Evolutionary conservation across 2,888 invertebrate species (phyloP).

Genomic region (Drosophila kuntzei): DNA sequence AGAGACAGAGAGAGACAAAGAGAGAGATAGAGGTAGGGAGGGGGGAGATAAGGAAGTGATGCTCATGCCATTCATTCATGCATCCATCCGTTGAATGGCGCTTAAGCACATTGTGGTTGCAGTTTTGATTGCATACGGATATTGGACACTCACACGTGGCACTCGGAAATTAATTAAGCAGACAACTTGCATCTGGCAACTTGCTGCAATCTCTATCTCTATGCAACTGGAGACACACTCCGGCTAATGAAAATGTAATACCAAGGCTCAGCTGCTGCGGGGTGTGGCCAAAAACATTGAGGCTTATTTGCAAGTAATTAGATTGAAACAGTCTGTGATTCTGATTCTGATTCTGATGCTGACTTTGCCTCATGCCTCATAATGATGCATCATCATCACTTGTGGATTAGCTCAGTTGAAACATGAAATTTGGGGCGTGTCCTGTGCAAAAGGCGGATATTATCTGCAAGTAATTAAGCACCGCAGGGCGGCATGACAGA

Average conservation of each 20-base stretch:
- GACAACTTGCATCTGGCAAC: constrained; percentile 38
- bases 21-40: not conserved
- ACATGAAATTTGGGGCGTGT: constrained; percentile 39
- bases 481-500: constrained; percentile 48
- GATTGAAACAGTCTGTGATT: constrained; percentile 53
- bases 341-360: constrained; percentile 7
- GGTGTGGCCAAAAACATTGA: constrained; percentile 33
- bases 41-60: constrained; percentile 52
- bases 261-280: constrained; percentile 16
- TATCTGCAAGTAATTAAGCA: constrained; percentile 64
- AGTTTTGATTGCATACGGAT: constrained; percentile 74
- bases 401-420: constrained; percentile 44
- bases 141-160: constrained; percentile 82
- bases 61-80: constrained; percentile 12
- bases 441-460: constrained; percentile 40
- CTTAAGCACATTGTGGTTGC: constrained; percentile 67
- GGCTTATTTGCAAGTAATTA: constrained; percentile 73
- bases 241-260: constrained; percentile 78
- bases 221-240: constrained; percentile 39
- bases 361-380: constrained; percentile 1
- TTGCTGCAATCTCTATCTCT: constrained; percentile 11
- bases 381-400: constrained; percentile 51
- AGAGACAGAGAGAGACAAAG: constrained; percentile 4
- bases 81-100: constrained; percentile 41
- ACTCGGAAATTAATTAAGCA: constrained; percentile 79